Conservation (phyloP, 2,888 invertebrate genomes). For the Parapristionchus giblindavisi region DNA sequence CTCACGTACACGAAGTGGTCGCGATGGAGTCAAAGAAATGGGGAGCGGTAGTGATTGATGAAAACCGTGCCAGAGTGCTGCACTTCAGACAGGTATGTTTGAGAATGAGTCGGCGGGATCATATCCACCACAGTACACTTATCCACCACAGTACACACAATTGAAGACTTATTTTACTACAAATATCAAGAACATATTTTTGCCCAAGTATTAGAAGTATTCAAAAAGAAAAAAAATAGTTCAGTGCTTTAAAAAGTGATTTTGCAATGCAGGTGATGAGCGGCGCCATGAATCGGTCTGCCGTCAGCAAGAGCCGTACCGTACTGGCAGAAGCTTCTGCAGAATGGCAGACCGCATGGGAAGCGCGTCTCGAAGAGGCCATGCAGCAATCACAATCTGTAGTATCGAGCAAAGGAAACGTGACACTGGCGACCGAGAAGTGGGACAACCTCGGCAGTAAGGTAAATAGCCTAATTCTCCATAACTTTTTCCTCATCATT, state of each 20-base stretch:
- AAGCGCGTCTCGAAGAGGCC: not conserved
- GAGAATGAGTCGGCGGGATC: too few relatives aligned
- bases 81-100: slow-evolving; percentile 31
- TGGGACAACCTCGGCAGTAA: slow-evolving; percentile 24
- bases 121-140: too few relatives aligned
- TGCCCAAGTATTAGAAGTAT: too few relatives aligned
- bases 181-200: too few relatives aligned
- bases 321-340: slow-evolving; percentile 2
- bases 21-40: slow-evolving; percentile 5
- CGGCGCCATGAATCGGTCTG: not conserved
- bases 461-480: not conserved
- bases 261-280: not conserved
- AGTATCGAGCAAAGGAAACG: not conserved
- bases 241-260: too few relatives aligned
- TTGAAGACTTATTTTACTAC: too few relatives aligned
- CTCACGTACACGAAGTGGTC: slow-evolving; percentile 35
- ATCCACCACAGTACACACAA: too few relatives aligned
- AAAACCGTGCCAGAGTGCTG: slow-evolving; percentile 20
- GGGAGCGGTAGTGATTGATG: slow-evolving; percentile 16
- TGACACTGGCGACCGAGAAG: not conserved
- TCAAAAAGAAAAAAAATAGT: too few relatives aligned
- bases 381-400: not conserved
- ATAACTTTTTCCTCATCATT: not conserved
- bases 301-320: not conserved
- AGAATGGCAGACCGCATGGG: slow-evolving; percentile 16